Percentiles rank a stretch among this genome's conserved stretches.
These are phyloP conservation scores for Rhagologus leucostigma DNA, from an alignment of 2,113 vertebrate genomes.

Conservation along the genomic window DNA sequence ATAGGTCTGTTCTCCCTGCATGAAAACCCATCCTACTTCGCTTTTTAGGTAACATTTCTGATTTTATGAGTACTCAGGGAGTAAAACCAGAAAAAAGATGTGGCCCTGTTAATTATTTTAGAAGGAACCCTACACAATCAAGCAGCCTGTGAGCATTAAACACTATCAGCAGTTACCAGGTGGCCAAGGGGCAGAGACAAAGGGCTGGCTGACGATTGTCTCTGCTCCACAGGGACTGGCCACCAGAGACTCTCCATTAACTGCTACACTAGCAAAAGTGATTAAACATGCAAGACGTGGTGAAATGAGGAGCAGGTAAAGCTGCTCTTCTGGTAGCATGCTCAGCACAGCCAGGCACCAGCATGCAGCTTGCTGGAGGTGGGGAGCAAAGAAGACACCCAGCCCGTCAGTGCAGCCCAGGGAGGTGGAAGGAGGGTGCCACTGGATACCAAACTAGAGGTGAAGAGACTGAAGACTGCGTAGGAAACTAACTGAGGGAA, in stretches of 20 bases:
- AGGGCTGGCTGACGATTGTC: background rate
- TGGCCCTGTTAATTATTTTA: background rate
- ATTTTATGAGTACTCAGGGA: background rate
- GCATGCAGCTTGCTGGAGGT: background rate
- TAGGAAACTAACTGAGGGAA: background rate
- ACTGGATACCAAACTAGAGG: background rate
- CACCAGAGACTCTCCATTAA: background rate
- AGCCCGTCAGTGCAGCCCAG: accelerated
- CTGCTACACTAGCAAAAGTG: background rate
- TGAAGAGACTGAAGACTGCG: background rate
- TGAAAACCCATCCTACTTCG: background rate
- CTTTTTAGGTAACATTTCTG: background rate
- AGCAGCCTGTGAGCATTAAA: background rate
- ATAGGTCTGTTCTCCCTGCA: background rate
- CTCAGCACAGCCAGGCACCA: background rate
- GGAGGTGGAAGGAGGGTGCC: accelerated
- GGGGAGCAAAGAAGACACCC: background rate
- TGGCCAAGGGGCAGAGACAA: accelerated
- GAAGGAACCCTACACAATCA: background rate
- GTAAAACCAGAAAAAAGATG: background rate
- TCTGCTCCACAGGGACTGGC: background rate
- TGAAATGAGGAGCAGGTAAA: background rate
- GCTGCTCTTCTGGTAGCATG: background rate
- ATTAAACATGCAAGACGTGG: background rate
- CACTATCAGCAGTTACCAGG: background rate